These are phyloP conservation scores for Kryptolebias ocellatus DNA, from an alignment of 2,797 vertebrate genomes.

Conservation along the genomic window DNA sequence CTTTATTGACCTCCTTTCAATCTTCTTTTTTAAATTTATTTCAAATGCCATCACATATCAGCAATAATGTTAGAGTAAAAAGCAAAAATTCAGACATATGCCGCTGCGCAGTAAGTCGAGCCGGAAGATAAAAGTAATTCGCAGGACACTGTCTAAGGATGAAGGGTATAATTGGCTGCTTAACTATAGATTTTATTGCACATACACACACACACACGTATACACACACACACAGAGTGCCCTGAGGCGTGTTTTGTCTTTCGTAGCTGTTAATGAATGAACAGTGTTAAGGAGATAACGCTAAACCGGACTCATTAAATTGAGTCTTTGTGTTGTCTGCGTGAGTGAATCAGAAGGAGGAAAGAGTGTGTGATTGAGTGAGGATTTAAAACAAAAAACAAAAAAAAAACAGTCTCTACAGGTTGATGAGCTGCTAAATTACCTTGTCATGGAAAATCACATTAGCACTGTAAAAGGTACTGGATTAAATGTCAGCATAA, in stretches of 20 bases:
- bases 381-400: background rate
- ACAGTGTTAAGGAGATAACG: constrained; percentile 53
- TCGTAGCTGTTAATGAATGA: constrained; percentile 63
- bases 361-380: constrained; percentile 13
- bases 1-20: constrained; percentile 56
- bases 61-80: constrained; percentile 26
- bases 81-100: constrained; percentile 15
- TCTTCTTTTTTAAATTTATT: constrained; percentile 24
- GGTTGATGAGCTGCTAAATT: constrained; percentile 69
- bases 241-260: constrained; percentile 41
- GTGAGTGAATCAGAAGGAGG: constrained; percentile 16
- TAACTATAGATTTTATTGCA: constrained; percentile 53
- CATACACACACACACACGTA: constrained; percentile 14
- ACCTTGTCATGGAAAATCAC: constrained; percentile 69
- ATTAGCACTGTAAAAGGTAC: constrained; percentile 52
- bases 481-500: constrained; percentile 70
- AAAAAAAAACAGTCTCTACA: constrained; percentile 35
- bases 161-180: constrained; percentile 61
- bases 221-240: constrained; percentile 11
- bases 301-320: constrained; percentile 61
- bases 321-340: constrained; percentile 24
- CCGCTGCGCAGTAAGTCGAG: constrained; percentile 16
- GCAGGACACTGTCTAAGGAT: constrained; percentile 37
- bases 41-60: constrained; percentile 51
- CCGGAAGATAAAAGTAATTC: constrained; percentile 35